Evolutionary conservation across 53 echinoderm and acorn worm species (phyloP), one percentile per base, ranked within the genome.

Genomic region (Actinopyga echinites): DNA sequence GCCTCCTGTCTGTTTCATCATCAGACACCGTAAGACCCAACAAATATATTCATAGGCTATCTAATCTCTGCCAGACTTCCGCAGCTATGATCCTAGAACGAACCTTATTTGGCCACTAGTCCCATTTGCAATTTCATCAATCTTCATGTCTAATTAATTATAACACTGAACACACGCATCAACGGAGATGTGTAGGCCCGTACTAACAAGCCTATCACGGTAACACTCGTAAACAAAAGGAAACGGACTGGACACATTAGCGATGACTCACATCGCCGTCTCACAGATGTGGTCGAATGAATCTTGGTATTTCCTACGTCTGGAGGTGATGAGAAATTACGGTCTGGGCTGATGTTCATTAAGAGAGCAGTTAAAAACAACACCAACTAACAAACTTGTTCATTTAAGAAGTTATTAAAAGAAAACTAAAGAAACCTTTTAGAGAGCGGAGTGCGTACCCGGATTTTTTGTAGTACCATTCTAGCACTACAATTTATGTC

Each of bases 101-200:
- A 71, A 21, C 71, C 71, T 40, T 71, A 63, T 42, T 71, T 42
- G 24, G 71, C 12, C 21, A 42, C 4, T 44, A 43, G 24, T 42
- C 35, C 13, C 9, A 33, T 68, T 3, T 71, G 22, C 71, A 65
- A 22, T 20, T 42, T 25, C 26, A 42, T 71, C 71, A 71, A 40
- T 71, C 71, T 42, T 40, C 71, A n/a, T 71, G 34, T 24, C 71
- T 71, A 71, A 71, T 71, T 71, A 71, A 71, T 71, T 71, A 71
- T 49, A 21, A 71, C 43, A 71, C 71, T 71, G 42, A 19, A 44
- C 44, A 71, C 23, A 71, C 71, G 71, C 71, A 40, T 71, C 71
- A 8, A 25, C 44, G 45, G 34, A 6, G 63, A 26, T 71, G 71
- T 71, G 22, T 26, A 42, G 71, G 43, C 8, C 43, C 71, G 23